Evolutionary conservation across 2,888 invertebrate species (phyloP).

Genomic region (Hybos culiciformis): DNA sequence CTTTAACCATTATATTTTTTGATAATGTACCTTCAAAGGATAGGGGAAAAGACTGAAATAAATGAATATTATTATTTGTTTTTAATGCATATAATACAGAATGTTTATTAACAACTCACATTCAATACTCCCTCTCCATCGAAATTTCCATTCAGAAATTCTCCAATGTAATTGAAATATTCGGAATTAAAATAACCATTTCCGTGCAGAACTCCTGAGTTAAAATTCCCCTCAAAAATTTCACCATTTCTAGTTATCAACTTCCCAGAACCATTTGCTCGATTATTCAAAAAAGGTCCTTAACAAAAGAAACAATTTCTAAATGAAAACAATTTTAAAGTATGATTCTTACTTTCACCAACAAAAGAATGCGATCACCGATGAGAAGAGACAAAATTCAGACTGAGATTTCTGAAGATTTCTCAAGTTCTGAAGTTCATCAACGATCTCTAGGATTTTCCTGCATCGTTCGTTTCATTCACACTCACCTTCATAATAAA

Average conservation of each 20-base stretch:
- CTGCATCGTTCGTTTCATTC: too few relatives aligned
- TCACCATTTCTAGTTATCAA: constrained; percentile 1
- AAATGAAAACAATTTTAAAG: too few relatives aligned
- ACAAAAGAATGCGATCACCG: too few relatives aligned
- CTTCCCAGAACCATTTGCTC: constrained; percentile 3
- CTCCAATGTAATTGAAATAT: constrained; percentile 5
- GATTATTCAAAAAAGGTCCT: constrained; percentile 8
- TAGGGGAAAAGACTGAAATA: not conserved
- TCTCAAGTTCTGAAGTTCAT: too few relatives aligned
- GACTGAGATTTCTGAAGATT: too few relatives aligned
- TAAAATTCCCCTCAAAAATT: constrained; percentile 4
- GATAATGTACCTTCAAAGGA: not conserved
- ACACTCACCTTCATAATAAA: constrained; percentile 5
- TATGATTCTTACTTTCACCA: too few relatives aligned
- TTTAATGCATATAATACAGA: not conserved
- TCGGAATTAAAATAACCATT: constrained; percentile 2
- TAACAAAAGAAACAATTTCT: too few relatives aligned
- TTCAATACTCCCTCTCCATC: constrained; percentile 6
- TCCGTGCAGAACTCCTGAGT: constrained; percentile 6
- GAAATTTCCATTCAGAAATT: constrained; percentile 4
- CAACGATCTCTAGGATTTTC: too few relatives aligned
- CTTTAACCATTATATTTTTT: not conserved
- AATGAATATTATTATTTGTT: not conserved
- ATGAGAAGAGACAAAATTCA: too few relatives aligned
- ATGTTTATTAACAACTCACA: not conserved